A percentile compares a stretch with the other conserved stretches of the same genome.
Evolutionary conservation across 2,113 vertebrate genomes (phyloP).

Genomic region (Notiomystis cincta): DNA sequence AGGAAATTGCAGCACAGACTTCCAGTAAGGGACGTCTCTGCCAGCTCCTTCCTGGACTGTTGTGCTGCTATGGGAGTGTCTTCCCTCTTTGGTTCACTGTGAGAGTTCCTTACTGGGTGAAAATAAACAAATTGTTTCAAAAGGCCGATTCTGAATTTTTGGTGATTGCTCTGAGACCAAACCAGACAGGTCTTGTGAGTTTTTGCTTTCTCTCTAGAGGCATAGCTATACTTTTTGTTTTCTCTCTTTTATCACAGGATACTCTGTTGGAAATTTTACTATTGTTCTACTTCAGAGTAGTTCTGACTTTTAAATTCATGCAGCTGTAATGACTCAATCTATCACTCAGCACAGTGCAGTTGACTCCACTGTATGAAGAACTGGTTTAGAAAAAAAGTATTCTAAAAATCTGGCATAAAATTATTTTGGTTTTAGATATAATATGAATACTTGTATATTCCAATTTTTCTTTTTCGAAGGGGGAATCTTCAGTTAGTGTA

Average conservation of each 20-base stretch:
- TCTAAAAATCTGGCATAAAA: background rate
- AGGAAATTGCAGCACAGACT: background rate
- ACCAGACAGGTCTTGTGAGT: background rate
- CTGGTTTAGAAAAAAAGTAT: background rate
- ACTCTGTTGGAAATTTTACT: background rate
- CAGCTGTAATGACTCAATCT: background rate
- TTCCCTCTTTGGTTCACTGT: background rate
- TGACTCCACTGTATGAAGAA: background rate
- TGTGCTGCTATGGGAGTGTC: background rate
- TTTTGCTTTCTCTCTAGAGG: background rate
- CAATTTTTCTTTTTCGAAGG: background rate
- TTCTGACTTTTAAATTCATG: background rate
- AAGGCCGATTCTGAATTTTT: background rate
- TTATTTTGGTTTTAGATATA: background rate
- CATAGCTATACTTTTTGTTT: background rate
- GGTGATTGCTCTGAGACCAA: background rate
- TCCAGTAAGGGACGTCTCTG: background rate
- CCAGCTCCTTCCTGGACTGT: accelerated
- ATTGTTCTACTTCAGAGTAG: background rate
- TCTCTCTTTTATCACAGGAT: background rate
- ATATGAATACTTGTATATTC: background rate
- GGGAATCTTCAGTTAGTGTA: background rate
- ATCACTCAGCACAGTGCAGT: background rate
- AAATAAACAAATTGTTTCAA: accelerated
- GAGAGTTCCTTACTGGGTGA: background rate